Conservation (phyloP, 2,888 invertebrate species). For the Mesorhabditis sp. region DNA sequence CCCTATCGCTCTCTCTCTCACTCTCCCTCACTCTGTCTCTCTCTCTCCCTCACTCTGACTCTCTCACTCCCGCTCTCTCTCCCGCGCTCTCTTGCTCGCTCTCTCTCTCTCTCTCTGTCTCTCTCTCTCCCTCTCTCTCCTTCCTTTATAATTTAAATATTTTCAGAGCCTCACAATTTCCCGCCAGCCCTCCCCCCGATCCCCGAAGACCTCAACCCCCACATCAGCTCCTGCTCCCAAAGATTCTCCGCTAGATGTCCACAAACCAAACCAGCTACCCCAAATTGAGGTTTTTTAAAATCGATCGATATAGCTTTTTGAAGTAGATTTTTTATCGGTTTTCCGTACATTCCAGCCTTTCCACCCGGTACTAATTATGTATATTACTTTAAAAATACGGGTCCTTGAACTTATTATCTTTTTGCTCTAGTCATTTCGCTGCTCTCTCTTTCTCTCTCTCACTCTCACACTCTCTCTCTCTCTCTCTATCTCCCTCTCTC, state of each 20-base stretch:
- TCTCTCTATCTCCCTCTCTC: too few species aligned
- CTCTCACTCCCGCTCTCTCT: slow-evolving; percentile 15
- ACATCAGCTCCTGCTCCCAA: neutral
- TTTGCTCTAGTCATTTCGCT: too few species aligned
- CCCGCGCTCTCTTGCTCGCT: slow-evolving; percentile 16
- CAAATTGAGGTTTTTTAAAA: neutral
- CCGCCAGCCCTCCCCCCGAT: neutral
- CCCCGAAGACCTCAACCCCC: neutral
- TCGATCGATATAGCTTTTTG: too few species aligned
- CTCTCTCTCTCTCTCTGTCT: slow-evolving; percentile 19
- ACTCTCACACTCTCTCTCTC: too few species aligned
- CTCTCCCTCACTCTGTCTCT: slow-evolving; percentile 14
- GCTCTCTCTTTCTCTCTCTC: too few species aligned
- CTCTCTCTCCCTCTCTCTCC: slow-evolving; percentile 12
- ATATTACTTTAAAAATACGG: too few species aligned
- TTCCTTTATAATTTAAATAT: neutral
- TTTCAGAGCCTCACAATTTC: neutral
- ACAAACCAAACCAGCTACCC: neutral
- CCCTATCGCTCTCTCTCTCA: too few species aligned
- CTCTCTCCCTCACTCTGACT: slow-evolving; percentile 19
- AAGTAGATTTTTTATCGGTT: too few species aligned
- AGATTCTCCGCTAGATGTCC: neutral
- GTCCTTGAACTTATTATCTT: too few species aligned
- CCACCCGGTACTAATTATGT: too few species aligned
- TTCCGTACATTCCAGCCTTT: too few species aligned